Conservation (phyloP, 1,140 invertebrate genomes). For the Metaphire vulgaris region DNA sequence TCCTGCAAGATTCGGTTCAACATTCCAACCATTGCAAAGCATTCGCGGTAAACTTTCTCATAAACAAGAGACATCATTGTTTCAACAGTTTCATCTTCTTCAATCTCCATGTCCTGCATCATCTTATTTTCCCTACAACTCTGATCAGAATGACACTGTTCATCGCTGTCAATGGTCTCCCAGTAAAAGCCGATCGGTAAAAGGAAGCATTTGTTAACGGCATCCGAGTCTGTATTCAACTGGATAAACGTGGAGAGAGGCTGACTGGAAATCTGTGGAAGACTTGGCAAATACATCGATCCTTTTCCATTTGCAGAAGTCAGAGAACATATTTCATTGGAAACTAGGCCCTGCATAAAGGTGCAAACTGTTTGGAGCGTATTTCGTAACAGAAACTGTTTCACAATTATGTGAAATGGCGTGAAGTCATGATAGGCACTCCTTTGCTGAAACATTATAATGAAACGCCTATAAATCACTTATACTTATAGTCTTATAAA, state of each 20-base stretch:
- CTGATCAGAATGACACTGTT: conserved; percentile 32
- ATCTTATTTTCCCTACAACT: background rate
- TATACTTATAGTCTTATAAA: too few species aligned
- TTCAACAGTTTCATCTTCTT: conserved; percentile 40
- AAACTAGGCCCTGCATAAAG: conserved; percentile 39
- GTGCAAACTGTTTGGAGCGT: conserved; percentile 41
- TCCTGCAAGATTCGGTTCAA: conserved; percentile 41
- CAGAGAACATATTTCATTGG: conserved; percentile 33
- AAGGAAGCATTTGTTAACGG: conserved; percentile 40
- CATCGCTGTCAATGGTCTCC: conserved; percentile 45
- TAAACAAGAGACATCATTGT: conserved; percentile 46
- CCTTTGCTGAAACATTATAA: conserved; percentile 31
- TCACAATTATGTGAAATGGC: conserved; percentile 39
- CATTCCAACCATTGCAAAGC: conserved; percentile 41
- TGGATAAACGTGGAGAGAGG: conserved; percentile 47
- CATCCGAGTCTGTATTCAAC: conserved; percentile 38
- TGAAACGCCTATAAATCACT: too few species aligned
- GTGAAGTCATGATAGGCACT: conserved; percentile 34
- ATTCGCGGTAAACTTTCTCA: conserved; percentile 37
- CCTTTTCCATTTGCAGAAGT: background rate
- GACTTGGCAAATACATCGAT: conserved; percentile 35
- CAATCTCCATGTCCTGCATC: too few species aligned
- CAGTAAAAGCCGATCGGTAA: conserved; percentile 44
- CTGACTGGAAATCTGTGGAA: conserved; percentile 43
- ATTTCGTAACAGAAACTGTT: conserved; percentile 42